Conservation (phyloP, 2,113 vertebrate genomes). For the Cebus imitator region DNA sequence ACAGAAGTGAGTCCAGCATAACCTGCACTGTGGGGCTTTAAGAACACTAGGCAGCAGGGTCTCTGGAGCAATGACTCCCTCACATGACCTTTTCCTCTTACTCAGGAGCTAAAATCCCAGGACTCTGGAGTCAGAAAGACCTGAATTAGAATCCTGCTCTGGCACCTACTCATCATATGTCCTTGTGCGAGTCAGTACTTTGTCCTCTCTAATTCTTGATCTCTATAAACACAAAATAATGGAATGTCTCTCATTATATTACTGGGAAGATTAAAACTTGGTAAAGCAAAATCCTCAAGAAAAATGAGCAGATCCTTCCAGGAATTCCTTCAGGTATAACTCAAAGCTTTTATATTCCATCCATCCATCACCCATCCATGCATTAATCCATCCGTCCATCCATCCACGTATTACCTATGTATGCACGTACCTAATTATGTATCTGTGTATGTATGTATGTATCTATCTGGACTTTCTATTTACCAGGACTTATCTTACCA, state of each 20-base stretch:
- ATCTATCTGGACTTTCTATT: not conserved
- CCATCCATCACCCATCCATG: not conserved
- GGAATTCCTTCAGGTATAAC: not conserved
- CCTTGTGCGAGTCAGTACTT: not conserved
- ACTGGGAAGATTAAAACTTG: conserved; percentile 12
- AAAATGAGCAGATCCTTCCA: not conserved
- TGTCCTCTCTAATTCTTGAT: not conserved
- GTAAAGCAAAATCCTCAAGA: conserved; percentile 20
- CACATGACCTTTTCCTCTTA: not conserved
- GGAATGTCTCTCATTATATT: not conserved
- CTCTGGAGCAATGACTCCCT: not conserved
- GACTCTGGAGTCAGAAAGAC: not conserved
- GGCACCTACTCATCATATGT: not conserved
- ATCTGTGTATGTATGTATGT: not conserved
- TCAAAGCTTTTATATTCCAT: not conserved
- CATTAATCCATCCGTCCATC: not conserved
- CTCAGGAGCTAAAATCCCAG: not conserved
- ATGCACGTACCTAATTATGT: not conserved
- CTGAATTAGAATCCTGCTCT: not conserved
- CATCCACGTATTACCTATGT: not conserved
- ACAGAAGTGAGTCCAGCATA: not conserved
- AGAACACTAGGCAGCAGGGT: not conserved
- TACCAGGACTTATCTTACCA: conserved; percentile 15
- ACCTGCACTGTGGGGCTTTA: not conserved
- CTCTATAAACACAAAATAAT: not conserved